These are phyloP conservation scores for Drosophila parvula DNA, from an alignment of 1,140 invertebrate genomes.

Conservation along the genomic window DNA sequence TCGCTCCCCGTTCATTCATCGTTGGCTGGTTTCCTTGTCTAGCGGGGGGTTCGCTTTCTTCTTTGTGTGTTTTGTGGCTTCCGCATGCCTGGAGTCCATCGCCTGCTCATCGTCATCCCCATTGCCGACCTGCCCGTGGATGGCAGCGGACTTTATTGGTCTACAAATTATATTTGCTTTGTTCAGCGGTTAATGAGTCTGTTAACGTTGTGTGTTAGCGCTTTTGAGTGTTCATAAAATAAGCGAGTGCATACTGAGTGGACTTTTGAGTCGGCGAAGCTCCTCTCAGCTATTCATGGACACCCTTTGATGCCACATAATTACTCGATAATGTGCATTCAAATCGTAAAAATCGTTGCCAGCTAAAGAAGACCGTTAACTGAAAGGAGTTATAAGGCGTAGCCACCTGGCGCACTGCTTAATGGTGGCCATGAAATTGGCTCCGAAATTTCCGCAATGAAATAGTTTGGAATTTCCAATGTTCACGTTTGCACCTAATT, in stretches of 20 bases:
- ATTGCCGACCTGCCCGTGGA: conserved; percentile 25
- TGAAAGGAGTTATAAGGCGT: not conserved
- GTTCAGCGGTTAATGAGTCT: conserved; percentile 77
- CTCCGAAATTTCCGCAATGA: conserved; percentile 11
- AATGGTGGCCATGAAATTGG: conserved; percentile 29
- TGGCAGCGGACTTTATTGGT: conserved; percentile 67
- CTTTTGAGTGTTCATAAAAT: conserved; percentile 80
- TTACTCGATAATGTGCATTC: conserved; percentile 77
- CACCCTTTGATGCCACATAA: conserved; percentile 67
- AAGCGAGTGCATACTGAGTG: conserved; percentile 27
- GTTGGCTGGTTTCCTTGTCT: conserved; percentile 35
- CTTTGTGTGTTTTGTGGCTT: conserved; percentile 66
- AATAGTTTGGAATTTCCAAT: conserved; percentile 18
- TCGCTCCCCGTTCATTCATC: conserved; percentile 15
- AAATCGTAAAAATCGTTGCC: conserved; percentile 64
- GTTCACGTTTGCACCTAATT: conserved; percentile 24
- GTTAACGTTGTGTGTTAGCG: conserved; percentile 80
- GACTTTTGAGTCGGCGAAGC: conserved; percentile 25
- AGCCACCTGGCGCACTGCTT: conserved; percentile 31
- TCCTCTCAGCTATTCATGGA: conserved; percentile 40
- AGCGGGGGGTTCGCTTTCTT: conserved; percentile 11
- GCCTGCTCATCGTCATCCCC: not conserved
- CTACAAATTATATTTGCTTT: conserved; percentile 82
- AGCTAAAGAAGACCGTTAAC: conserved; percentile 28
- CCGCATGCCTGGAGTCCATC: conserved; percentile 48